Evolutionary conservation across 2,797 vertebrate genomes (phyloP), one percentile per base, ranked within the genome.

Genomic region (Spea hammondii): DNA sequence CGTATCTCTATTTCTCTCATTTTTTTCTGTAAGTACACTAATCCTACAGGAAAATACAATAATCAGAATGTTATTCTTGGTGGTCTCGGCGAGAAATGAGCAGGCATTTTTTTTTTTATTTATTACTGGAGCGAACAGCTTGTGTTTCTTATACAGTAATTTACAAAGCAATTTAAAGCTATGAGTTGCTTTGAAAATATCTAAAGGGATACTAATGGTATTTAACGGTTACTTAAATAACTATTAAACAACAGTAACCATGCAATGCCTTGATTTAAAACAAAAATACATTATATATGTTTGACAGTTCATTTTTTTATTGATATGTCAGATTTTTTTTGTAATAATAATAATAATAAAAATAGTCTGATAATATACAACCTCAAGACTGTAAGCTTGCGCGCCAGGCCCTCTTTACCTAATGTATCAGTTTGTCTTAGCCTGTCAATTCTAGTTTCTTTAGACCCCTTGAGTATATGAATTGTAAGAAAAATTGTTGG

Each of bases 101-200:
- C 47, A 67, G 45, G 6, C 65, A 49, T n/a, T 67, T 48, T 62
- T 32, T 32, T 32, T 32, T 32, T 32, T 32, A 1, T 32, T 32
- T 32, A 49, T 9, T 13, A 67, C 46, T 67, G 46, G 13, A n/a
- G 47, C 46, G 49, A 67, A 47, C 13, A 47, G 65, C 60, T 64
- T 65, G 62, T 46, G 64, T 65, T 47, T 65, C 8, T 47, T 45
- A 46, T 65, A 47, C 47, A 65, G 46, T 49, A 67, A 67, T 67
- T 48, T 67, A 5, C 48, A 53, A 49, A 47, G 65, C 46, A 67
- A 48, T 67, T 67, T 48, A 49, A n/a, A 47, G n/a, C 46, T 46
- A 67, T 9, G 13, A 67, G 65, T 47, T 48, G n/a, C 47, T n/a
- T 49, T 67, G 46, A 11, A 8, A 47, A 45, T 44, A 67, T 62